Percentiles rank a stretch among this genome's conserved stretches.
Conservation (phyloP, 2,797 vertebrate genomes). For the Mormyrus proboscirostris region DNA sequence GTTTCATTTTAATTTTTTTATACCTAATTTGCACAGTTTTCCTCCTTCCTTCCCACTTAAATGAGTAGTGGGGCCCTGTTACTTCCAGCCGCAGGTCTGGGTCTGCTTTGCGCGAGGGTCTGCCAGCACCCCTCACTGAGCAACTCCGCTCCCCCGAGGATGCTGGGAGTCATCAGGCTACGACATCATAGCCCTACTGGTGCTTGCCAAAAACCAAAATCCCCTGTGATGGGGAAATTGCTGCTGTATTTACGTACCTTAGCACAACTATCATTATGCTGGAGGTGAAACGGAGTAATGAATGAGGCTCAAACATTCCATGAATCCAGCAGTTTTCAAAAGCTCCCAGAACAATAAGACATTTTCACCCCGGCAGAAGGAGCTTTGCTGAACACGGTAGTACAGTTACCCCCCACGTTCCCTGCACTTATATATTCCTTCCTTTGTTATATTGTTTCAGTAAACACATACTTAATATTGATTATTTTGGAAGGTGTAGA, state of each 20-base stretch:
- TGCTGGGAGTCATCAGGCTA: neutral
- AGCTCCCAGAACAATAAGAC: constrained; percentile 49
- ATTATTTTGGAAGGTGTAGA: constrained; percentile 31
- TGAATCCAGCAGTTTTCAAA: constrained; percentile 42
- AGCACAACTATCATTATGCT: constrained; percentile 22
- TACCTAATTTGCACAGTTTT: constrained; percentile 35
- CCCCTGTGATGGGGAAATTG: constrained; percentile 37
- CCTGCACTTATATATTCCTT: constrained; percentile 50
- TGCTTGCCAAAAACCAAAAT: constrained; percentile 37
- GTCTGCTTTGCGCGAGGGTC: neutral
- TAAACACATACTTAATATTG: constrained; percentile 43
- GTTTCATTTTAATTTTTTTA: constrained; percentile 18
- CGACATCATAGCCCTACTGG: neutral
- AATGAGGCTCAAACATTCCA: constrained; percentile 50
- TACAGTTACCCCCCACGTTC: neutral
- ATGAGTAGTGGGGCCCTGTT: neutral
- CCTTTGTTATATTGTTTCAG: constrained; percentile 57
- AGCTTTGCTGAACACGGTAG: constrained; percentile 22
- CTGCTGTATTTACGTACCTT: constrained; percentile 45
- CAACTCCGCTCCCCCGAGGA: neutral
- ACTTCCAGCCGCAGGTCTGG: neutral
- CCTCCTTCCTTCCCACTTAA: neutral
- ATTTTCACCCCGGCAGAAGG: constrained; percentile 50
- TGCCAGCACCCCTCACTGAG: neutral
- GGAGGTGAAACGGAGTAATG: constrained; percentile 12